phyloP scores from a whole-genome alignment of 2,888 invertebrate species.

The Limnephilus lunatus region DNA sequence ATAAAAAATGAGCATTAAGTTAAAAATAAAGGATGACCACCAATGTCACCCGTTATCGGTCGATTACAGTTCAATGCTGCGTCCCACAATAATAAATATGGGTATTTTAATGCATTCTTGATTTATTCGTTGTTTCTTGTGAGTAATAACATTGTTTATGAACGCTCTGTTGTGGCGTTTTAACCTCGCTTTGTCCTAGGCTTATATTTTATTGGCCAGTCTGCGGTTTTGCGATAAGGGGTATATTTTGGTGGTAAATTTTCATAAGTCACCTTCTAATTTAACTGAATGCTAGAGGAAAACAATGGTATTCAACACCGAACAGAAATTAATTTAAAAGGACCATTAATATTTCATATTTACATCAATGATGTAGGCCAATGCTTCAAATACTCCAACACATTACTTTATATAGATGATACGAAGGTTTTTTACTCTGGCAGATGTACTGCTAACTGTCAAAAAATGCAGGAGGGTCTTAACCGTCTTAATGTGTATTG shows the following conservation, averaged over 20 bases:
- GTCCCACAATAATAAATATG: conserved; percentile 4
- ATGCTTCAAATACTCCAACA: too few relatives aligned
- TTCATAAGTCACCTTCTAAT: neutral
- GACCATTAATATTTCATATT: too few relatives aligned
- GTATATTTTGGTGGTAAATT: neutral
- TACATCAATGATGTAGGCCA: too few relatives aligned
- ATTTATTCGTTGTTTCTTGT: conserved; percentile 4
- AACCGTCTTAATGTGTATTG: too few relatives aligned
- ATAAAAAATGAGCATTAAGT: neutral
- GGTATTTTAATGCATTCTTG: conserved; percentile 27
- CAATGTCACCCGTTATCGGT: conserved; percentile 45
- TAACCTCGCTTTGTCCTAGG: conserved; percentile 28
- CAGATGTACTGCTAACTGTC: too few relatives aligned
- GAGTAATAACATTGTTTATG: neutral
- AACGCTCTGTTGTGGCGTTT: neutral
- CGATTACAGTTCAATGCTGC: conserved; percentile 46
- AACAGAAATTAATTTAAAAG: too few relatives aligned
- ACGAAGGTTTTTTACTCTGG: too few relatives aligned
- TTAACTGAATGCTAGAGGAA: neutral
- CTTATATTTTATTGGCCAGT: neutral
- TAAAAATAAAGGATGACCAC: conserved; percentile 39
- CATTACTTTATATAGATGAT: too few relatives aligned
- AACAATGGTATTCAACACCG: neutral
- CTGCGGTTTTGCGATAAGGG: conserved; percentile 13
- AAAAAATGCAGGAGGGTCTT: too few relatives aligned